Evolutionary conservation across 2,113 vertebrate species (phyloP), one percentile per base, ranked within the genome.

Genomic region (Xiphophorus hellerii): DNA sequence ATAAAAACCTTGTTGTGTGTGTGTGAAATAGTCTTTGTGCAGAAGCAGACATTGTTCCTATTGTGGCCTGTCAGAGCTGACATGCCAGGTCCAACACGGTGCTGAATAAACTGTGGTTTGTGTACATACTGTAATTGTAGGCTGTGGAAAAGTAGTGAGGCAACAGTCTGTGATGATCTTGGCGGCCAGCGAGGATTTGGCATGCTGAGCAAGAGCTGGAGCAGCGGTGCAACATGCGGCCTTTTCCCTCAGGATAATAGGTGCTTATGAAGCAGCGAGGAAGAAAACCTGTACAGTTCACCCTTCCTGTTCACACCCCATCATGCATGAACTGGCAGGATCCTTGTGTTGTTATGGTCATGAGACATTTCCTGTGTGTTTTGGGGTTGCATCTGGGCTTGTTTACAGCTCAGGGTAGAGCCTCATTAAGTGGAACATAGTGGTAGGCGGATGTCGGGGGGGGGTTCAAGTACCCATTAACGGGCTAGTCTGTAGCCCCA

Each of bases 21-120:
- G 44, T 86, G 86, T 91, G 85, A 90, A 84, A 87, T 88, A 72
- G 80, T 89, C 80, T 90, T 85, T 86, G 82, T 88, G 89, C 63
- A 64, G 86, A 76, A 60, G 88, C 81, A 89, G 86, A 89, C 88
- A 92, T 91, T 91, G 92, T 92, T 92, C 90, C 87, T 90, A 88
- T 91, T 93, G 91, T 92, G 80, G 87, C 71, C 58, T 87, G 92
- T 90, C 84, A 84, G 76, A 87, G 82, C 87, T 84, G 87, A 86
- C 88, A 88, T 82, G 84, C 90, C 90, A 89, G 90, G 83, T 84
- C 86, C 82, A 85, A 84, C 87, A 81, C 91, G 33, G 85, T 84
- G 84, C 89, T 91, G 92, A 91, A 93, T 93, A 90, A 92, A 92
- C 87, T 87, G 90, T 78, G 92, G 92, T 92, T 93, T 93, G 92